Evolutionary conservation across 2,113 vertebrate genomes (phyloP).

Genomic region (Oryzias curvinotus): DNA sequence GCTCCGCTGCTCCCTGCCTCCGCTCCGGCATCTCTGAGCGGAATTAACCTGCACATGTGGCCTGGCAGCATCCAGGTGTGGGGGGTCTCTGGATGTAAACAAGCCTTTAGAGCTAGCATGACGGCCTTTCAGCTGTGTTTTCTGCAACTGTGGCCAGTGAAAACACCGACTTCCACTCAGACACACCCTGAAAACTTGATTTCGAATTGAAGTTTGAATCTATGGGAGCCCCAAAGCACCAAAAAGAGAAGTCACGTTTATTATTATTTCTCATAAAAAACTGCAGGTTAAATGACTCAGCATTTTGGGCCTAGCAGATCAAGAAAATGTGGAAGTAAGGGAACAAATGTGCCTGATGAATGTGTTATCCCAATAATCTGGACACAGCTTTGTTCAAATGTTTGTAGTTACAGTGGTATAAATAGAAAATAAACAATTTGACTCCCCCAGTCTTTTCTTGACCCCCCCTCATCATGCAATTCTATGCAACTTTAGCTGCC

Average conservation of each 20-base stretch:
- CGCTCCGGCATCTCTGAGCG: slow-evolving; percentile 7
- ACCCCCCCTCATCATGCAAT: no score
- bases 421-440: no score
- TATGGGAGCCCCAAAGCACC: not conserved
- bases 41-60: slow-evolving; percentile 45
- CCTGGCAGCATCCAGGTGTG: slow-evolving; percentile 25
- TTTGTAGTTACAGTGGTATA: no score
- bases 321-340: no score
- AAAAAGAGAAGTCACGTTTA: slow-evolving; percentile 21
- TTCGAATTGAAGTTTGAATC: no score
- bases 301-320: slow-evolving; percentile 23
- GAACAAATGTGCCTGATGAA: no score
- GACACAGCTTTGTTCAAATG: no score
- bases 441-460: no score
- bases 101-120: slow-evolving; percentile 27
- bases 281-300: slow-evolving; percentile 69
- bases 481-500: no score
- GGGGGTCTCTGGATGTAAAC: slow-evolving; percentile 56
- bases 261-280: slow-evolving; percentile 10
- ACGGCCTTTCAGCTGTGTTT: slow-evolving; percentile 9
- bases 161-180: not conserved
- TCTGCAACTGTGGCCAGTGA: not conserved
- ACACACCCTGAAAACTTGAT: no score
- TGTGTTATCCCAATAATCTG: no score
- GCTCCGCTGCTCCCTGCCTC: not conserved